Evolutionary conservation across 2,888 invertebrate species (phyloP).

Genomic region (Hipparchia semele): DNA sequence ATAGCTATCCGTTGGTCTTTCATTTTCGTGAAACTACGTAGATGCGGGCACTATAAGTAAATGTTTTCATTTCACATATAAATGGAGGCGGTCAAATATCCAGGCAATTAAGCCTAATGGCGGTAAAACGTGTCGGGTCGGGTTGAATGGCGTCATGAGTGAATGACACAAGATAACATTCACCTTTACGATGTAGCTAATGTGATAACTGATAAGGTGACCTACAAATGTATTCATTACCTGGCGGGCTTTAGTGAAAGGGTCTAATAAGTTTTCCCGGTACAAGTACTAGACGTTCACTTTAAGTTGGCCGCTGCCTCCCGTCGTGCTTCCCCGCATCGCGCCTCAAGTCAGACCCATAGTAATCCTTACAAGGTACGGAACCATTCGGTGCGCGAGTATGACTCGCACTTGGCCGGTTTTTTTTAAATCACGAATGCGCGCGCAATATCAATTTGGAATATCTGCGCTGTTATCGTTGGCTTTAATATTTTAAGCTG

Average conservation of each 20-base stretch:
- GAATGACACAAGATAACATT: background rate
- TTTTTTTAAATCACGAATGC: background rate
- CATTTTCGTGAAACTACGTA: too few species aligned
- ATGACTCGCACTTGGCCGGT: too few species aligned
- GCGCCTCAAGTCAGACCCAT: too few species aligned
- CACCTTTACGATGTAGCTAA: background rate
- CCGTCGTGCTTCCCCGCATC: too few species aligned
- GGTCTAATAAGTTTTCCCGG: background rate
- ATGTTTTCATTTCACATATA: constrained; percentile 3
- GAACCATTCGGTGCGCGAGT: too few species aligned
- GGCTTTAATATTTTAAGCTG: constrained; percentile 14
- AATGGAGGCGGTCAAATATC: background rate
- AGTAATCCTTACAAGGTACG: too few species aligned
- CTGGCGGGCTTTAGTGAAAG: background rate
- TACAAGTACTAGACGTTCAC: too few species aligned
- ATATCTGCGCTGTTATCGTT: background rate
- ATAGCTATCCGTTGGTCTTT: too few species aligned
- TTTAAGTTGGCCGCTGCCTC: too few species aligned
- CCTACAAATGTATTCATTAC: background rate
- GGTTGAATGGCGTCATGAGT: background rate
- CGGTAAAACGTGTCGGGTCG: constrained; percentile 1
- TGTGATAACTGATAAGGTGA: background rate
- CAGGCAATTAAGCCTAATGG: constrained; percentile 7
- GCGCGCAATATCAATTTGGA: background rate
- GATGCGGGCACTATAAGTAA: background rate